These are phyloP conservation scores for Chaetorhynchus papuensis DNA, from an alignment of 2,113 vertebrate genomes.

Conservation along the genomic window DNA sequence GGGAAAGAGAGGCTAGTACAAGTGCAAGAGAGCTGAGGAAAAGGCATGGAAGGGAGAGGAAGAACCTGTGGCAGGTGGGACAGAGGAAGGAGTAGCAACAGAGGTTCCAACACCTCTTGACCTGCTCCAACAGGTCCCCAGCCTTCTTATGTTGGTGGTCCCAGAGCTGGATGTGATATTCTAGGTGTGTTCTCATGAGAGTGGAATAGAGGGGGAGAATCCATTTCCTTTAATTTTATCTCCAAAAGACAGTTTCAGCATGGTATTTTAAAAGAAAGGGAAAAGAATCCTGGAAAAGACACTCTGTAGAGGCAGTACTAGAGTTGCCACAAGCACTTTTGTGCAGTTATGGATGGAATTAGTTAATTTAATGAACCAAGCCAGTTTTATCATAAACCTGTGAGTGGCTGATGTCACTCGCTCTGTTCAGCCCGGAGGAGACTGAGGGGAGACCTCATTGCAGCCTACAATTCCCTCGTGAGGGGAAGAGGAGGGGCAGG, in stretches of 20 bases:
- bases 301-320: neutral
- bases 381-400: neutral
- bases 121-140: neutral
- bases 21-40: neutral
- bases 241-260: neutral
- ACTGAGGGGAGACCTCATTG: neutral
- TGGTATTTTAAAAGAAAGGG: neutral
- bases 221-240: neutral
- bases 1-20: neutral
- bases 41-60: neutral
- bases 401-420: neutral
- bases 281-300: neutral
- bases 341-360: neutral
- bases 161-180: neutral
- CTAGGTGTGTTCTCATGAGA: too few species aligned
- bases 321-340: neutral
- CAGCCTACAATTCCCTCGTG: rapidly evolving
- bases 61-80: neutral
- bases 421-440: neutral
- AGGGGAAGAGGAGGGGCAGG: neutral
- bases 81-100: neutral
- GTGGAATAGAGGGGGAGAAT: neutral
- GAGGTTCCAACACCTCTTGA: neutral
- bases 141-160: neutral
- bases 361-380: neutral